phyloP scores from a whole-genome alignment of 1,140 invertebrate genomes.

The Reticulitermes speratus region DNA sequence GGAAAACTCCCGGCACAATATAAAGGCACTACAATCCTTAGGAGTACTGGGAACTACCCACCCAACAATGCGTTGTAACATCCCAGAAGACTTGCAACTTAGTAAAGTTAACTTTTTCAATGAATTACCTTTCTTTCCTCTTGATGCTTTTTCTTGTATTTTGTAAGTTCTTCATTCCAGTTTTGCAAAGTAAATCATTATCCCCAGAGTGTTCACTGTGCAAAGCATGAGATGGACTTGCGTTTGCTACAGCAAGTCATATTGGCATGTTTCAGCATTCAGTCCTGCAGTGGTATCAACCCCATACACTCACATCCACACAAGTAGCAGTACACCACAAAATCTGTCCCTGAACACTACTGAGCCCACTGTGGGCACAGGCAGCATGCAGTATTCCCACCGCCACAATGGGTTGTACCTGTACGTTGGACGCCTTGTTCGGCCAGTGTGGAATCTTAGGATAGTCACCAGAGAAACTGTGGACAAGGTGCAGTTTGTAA shows the following conservation, averaged over 20 bases:
- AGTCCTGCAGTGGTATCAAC: slow-evolving; percentile 44
- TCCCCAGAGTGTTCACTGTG: no score
- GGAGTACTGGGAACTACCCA: no score
- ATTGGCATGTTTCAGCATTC: slow-evolving; percentile 39
- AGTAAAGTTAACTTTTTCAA: no score
- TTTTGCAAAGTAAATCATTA: no score
- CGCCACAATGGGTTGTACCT: slow-evolving; percentile 94
- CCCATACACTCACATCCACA: neutral
- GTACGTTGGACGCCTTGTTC: slow-evolving; percentile 80
- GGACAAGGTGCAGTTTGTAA: slow-evolving; percentile 44
- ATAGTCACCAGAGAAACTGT: slow-evolving; percentile 62
- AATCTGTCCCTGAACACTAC: neutral
- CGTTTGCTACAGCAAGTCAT: neutral
- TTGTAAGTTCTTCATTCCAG: no score
- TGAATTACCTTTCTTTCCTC: no score
- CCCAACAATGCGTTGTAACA: no score
- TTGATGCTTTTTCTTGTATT: no score
- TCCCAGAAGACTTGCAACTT: no score
- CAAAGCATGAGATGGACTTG: no score
- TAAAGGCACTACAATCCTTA: no score
- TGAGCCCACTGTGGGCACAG: neutral
- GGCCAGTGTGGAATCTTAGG: slow-evolving; percentile 75
- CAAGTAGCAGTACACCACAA: neutral
- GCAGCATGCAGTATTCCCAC: slow-evolving; percentile 55
- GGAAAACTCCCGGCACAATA: no score